Evolutionary conservation across 2,113 vertebrate genomes (phyloP).

Genomic region (Pandion haliaetus): DNA sequence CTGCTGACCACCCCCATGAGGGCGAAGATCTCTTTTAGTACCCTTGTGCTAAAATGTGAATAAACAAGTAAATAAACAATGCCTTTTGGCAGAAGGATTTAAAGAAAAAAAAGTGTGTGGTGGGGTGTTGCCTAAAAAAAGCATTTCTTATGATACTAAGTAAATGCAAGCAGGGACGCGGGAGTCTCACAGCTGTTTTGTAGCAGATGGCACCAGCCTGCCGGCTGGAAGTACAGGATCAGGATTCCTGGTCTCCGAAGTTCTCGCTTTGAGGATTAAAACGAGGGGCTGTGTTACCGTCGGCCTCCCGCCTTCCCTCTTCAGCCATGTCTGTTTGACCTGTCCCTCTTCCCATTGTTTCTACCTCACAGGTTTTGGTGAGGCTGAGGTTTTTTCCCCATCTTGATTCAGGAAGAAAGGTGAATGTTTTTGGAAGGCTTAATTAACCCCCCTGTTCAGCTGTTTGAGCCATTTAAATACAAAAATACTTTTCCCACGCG

Average conservation of each 20-base stretch:
- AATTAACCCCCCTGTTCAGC: not conserved
- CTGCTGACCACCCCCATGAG: not conserved
- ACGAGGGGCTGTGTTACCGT: fast-evolving
- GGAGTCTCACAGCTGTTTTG: not conserved
- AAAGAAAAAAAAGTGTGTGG: not conserved
- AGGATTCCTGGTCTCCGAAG: fast-evolving
- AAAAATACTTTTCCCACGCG: fast-evolving
- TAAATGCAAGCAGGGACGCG: not conserved
- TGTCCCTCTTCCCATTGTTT: fast-evolving
- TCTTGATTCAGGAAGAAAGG: not conserved
- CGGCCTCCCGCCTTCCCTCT: not conserved
- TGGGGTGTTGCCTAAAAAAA: not conserved
- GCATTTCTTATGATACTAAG: fast-evolving
- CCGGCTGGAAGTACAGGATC: fast-evolving
- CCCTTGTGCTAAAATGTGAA: not conserved
- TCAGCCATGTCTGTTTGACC: fast-evolving
- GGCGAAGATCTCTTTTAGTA: not conserved
- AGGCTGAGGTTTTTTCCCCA: not conserved
- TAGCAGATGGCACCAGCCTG: fast-evolving
- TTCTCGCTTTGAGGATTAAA: not conserved
- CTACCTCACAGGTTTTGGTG: not conserved
- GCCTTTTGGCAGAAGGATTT: not conserved
- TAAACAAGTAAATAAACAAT: not conserved
- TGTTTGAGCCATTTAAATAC: not conserved
- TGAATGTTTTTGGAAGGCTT: not conserved